Evolutionary conservation across 2,797 vertebrate genomes (phyloP).

Genomic region (Myotis vivesi): DNA sequence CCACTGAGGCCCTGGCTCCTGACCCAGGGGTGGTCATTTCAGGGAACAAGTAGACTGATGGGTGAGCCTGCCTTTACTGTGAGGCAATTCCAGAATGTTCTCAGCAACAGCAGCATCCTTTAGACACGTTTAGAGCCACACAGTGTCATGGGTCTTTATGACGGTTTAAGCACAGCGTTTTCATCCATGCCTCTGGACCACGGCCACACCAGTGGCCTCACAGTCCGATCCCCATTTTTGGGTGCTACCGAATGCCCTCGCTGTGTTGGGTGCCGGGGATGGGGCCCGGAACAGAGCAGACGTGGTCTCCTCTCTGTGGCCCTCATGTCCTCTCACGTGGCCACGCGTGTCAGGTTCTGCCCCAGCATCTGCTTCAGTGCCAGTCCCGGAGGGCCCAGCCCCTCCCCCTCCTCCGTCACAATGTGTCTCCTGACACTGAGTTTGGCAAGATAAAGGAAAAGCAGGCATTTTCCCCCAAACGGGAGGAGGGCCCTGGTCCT

Average conservation of each 20-base stretch:
- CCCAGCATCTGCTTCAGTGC: accelerated
- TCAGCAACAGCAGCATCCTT: accelerated
- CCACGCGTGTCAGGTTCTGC: accelerated
- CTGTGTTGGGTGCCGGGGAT: accelerated
- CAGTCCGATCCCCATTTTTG: accelerated
- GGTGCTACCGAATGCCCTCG: accelerated
- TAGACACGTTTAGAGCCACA: accelerated
- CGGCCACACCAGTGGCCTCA: accelerated
- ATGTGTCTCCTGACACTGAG: not conserved
- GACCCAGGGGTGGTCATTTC: not conserved
- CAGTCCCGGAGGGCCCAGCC: accelerated
- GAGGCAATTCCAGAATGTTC: not conserved
- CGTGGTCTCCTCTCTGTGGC: not conserved
- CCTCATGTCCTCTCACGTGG: not conserved
- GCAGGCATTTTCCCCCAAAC: not conserved
- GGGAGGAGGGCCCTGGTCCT: accelerated
- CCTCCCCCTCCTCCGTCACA: accelerated
- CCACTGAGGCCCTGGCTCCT: not conserved
- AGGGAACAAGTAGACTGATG: accelerated
- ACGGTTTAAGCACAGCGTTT: accelerated
- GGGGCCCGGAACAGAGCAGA: accelerated
- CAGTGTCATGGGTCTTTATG: accelerated
- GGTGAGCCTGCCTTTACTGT: accelerated
- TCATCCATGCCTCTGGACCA: accelerated
- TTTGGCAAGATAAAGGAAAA: not conserved